Evolutionary conservation across 2,797 vertebrate species (phyloP).

Genomic region (Poecilia picta): DNA sequence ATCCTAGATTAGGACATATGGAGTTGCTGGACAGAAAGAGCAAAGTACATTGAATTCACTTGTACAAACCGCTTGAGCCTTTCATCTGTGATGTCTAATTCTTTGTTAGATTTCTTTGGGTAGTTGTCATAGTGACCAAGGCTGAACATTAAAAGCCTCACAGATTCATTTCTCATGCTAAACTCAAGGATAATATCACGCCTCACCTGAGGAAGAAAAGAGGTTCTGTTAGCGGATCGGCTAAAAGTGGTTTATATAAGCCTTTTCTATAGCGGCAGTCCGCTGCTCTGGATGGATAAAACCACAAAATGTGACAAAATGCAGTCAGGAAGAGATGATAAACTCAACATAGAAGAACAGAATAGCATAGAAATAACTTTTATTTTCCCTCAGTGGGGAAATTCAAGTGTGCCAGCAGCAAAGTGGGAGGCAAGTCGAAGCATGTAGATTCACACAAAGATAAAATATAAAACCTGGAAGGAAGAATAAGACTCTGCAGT

Average conservation of each 20-base stretch:
- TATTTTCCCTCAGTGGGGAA: neutral
- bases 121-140: constrained; percentile 31
- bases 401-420: neutral
- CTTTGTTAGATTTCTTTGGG: neutral
- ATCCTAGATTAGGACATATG: neutral
- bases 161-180: constrained; percentile 7
- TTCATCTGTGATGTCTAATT: neutral
- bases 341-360: neutral
- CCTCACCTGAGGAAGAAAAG: neutral
- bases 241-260: neutral
- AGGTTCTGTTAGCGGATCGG: neutral
- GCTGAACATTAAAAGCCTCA: neutral
- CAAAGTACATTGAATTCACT: neutral
- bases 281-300: neutral
- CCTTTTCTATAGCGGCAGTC: neutral
- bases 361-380: neutral
- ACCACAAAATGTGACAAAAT: neutral
- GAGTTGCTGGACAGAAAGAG: neutral
- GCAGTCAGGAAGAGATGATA: neutral
- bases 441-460: neutral
- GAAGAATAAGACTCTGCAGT: neutral
- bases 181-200: constrained; percentile 8
- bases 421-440: neutral
- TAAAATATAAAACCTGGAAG: neutral
- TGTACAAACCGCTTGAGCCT: neutral